Evolutionary conservation across 2,888 invertebrate genomes (phyloP), one percentile per base, ranked within the genome.

Genomic region (Platycheirus rosarum): DNA sequence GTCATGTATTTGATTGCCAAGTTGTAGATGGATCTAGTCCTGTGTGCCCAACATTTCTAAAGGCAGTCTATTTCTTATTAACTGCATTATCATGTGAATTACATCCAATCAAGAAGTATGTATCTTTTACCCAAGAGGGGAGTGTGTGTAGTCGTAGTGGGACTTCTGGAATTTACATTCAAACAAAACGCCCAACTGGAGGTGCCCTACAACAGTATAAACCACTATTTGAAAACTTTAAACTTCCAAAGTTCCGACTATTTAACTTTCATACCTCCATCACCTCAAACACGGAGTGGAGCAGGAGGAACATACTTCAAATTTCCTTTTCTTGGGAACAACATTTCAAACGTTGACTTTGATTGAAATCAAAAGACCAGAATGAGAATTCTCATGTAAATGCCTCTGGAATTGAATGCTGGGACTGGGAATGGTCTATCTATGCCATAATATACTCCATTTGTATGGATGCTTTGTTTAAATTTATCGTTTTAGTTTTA

Each of bases 221-320:
- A 35, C 60, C 35, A 71, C 49, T 57, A 51, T 66, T 71, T 65
- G 14, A 49, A 71, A 71, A 71, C 57, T 77, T 77, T 70, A 42
- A 77, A 46, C 49, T 48, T 63, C 18, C 42, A 77, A 77, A 46
- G 42, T 48, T 63, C 18, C 42, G 71, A 77, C 71, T 73, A 78
- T 71, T 78, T 73, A 60, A 78, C 77, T 66, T 78, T 78, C 65
- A 73, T 78, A 73, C 65, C 73, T 71, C 57, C 57, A 65, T 71
- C 71, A 60, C 51, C 42, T 60, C 60, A 44, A 66, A 73, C 26
- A 20, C n/a, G n/a, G n/a, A n/a, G n/a, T n/a, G 37, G 46, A 66
- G 53, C 55, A 29, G 40, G 8, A 60, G 26, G 8, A 66, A 23
- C 26, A 66, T 78, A 60, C 51, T 73, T 71, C 26, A 53, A 73